phyloP scores from a whole-genome alignment of 2,797 vertebrate species.

The Emys orbicularis region DNA sequence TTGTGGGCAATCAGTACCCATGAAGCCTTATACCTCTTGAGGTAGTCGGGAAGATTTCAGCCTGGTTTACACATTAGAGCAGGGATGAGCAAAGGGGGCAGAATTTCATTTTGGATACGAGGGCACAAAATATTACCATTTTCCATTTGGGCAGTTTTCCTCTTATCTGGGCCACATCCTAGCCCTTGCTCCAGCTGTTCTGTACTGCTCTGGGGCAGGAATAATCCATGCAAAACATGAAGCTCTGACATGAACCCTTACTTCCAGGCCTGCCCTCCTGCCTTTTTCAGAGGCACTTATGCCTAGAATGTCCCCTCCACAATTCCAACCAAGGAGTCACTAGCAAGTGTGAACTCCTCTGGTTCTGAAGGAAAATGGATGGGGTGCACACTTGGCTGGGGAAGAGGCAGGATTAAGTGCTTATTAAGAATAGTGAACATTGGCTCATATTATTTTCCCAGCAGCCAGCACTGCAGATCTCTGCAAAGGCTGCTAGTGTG shows the following conservation, averaged over 20 bases:
- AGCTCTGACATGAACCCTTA: neutral
- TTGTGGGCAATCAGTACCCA: neutral
- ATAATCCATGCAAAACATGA: neutral
- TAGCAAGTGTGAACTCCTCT: neutral
- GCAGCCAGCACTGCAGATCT: neutral
- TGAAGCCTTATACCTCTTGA: neutral
- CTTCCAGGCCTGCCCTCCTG: neutral
- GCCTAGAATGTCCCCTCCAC: neutral
- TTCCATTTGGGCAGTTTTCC: neutral
- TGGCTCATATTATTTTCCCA: neutral
- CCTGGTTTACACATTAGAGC: neutral
- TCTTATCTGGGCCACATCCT: neutral
- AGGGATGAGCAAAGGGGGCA: neutral
- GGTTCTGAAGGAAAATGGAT: neutral
- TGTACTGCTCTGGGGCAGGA: neutral
- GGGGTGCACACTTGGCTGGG: neutral
- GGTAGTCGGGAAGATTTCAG: neutral
- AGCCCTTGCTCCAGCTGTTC: neutral
- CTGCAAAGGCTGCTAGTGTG: neutral
- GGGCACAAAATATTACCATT: neutral
- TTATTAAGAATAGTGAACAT: neutral
- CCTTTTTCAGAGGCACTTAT: neutral
- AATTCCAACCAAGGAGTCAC: neutral
- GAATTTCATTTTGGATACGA: fast-evolving
- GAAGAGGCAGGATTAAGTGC: neutral